A percentile compares a stretch with the other conserved stretches of the same genome.
phyloP scores from a whole-genome alignment of 2,113 vertebrate genomes.

The Nesogale talazaci region DNA sequence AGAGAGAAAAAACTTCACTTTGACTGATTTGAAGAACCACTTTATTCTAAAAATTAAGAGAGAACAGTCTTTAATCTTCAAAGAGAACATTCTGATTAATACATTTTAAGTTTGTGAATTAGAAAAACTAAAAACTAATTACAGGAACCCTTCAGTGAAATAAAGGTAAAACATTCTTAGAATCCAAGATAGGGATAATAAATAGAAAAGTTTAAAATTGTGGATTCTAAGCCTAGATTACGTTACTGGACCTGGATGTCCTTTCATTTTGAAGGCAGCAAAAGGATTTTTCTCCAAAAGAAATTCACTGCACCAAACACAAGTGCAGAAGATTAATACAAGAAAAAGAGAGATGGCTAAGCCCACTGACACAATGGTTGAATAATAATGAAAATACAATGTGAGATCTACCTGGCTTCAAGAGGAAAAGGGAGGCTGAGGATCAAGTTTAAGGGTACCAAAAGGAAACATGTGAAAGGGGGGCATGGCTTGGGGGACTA shows the following conservation, averaged over 20 bases:
- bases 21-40: slow-evolving; percentile 12
- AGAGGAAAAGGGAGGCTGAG: not conserved
- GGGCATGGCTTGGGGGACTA: not conserved
- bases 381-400: not conserved
- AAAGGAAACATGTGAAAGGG: not conserved
- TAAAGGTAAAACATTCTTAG: not conserved
- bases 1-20: not conserved
- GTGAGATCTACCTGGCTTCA: not conserved
- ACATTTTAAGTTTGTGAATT: not conserved
- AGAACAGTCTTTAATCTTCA: not conserved
- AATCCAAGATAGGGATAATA: not conserved
- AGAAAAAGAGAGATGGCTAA: not conserved
- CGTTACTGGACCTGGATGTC: not conserved
- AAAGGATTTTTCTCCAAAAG: not conserved
- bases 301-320: not conserved
- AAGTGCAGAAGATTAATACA: not conserved
- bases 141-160: not conserved
- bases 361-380: not conserved
- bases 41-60: slow-evolving; percentile 34
- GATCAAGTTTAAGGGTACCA: not conserved
- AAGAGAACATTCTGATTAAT: not conserved
- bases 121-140: slow-evolving; percentile 23
- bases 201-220: not conserved
- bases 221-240: not conserved
- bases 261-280: slow-evolving; percentile 10